Evolutionary conservation across 2,113 vertebrate species (phyloP).

Genomic region (Melozone crissalis): DNA sequence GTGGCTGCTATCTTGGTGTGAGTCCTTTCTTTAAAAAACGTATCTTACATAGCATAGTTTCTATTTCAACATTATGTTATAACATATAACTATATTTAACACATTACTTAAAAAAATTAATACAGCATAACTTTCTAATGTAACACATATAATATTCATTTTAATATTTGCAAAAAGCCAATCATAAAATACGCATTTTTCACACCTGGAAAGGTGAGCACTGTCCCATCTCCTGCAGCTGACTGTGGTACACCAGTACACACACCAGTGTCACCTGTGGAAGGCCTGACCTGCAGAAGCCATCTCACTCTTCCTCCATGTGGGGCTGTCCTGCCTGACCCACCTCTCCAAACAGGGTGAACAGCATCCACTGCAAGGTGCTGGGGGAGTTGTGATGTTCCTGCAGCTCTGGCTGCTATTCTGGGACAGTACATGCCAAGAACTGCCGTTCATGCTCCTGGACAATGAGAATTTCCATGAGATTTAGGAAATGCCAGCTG

Average conservation of each 20-base stretch:
- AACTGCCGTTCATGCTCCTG: not conserved
- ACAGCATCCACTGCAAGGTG: not conserved
- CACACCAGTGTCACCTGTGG: accelerated
- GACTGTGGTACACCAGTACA: not conserved
- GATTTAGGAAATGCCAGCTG: not conserved
- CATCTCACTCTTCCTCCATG: not conserved
- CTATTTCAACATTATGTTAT: too few species aligned
- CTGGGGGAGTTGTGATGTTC: not conserved
- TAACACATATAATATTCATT: too few species aligned
- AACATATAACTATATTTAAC: too few species aligned
- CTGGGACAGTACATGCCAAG: not conserved
- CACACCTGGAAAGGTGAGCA: not conserved
- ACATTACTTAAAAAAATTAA: too few species aligned
- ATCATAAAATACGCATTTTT: too few species aligned
- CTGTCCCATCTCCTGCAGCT: not conserved
- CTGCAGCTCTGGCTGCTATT: not conserved
- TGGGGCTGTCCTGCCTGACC: not conserved
- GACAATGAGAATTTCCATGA: not conserved
- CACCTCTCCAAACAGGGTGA: not conserved
- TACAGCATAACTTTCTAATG: too few species aligned
- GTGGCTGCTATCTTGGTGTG: too few species aligned
- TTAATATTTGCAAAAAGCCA: too few species aligned
- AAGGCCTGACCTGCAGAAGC: not conserved
- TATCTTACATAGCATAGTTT: too few species aligned
- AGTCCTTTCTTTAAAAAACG: too few species aligned